Evolutionary conservation across 1,140 invertebrate genomes (phyloP), one percentile per base, ranked within the genome.

Genomic region (Drosophila kikkawai): DNA sequence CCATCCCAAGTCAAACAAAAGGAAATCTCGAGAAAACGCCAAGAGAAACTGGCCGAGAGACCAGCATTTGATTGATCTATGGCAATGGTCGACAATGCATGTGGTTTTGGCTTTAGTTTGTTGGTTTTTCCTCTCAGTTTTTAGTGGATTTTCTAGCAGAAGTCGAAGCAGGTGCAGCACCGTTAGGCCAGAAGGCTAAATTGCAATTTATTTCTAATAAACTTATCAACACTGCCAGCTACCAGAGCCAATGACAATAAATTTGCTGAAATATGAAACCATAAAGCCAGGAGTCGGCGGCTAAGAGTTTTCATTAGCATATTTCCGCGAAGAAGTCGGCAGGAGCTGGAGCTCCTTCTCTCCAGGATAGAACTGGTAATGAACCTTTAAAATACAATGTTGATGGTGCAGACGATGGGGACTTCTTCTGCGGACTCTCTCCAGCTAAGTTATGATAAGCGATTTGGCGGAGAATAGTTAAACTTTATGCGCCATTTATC

Each of bases 171-270:
- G 66, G 22, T 71, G 59, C 36, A 26, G 29, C 70, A 50, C 77
- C 77, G 77, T 79, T 79, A 79, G 60, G 47, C 58, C 41, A 41
- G 56, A 51, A 39, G 58, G 80, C 85, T 78, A 88, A 88, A 88
- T 90, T 90, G 85, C 85, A 90, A 90, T 90, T 90, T 90, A 90
- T 90, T 81, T 90, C 86, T 90, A 90, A 90, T 90, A 90, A 90
- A 90, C 85, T 91, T 90, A 90, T 90, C 85, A 90, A 88, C 84
- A 80, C 85, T 70, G 67, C 71, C 67, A 82, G 85, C 85, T 90
- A 90, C 81, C 80, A 79, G 63, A 32, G 48, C 50, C 64, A 59
- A 73, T 68, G 55, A 76, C 71, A 59, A 90, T 90, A 90, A 90
- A 85, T 90, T 90, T 67, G 15, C 64, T 90, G 79, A 90, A 90